Percentiles rank a stretch among this genome's conserved stretches.
Conservation (phyloP, 2,888 invertebrate genomes). For the Drosophila longiperda region DNA sequence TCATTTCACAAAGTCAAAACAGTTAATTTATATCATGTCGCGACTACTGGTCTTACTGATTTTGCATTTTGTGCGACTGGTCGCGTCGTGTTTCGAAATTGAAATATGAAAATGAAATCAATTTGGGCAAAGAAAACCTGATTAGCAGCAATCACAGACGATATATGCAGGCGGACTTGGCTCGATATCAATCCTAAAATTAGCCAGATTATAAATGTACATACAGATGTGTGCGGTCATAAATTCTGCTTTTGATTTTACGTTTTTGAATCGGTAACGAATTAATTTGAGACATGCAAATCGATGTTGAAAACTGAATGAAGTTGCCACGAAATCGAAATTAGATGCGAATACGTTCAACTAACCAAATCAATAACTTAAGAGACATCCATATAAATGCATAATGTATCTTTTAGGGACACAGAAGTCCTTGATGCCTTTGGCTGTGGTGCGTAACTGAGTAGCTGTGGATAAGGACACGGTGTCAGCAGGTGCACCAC, state of each 20-base stretch:
- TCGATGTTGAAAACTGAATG: constrained; percentile 61
- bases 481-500: constrained; percentile 70
- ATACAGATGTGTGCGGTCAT: constrained; percentile 69
- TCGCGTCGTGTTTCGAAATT: constrained; percentile 65
- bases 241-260: constrained; percentile 66
- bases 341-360: constrained; percentile 3
- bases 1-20: constrained; percentile 83
- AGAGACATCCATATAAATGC: not conserved
- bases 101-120: constrained; percentile 82
- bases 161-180: constrained; percentile 58
- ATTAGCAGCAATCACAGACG: constrained; percentile 70
- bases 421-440: constrained; percentile 19
- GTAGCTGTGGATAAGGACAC: constrained; percentile 67
- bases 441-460: constrained; percentile 72
- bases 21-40: constrained; percentile 84
- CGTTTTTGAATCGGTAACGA: constrained; percentile 62
- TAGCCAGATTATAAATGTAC: constrained; percentile 76
- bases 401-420: constrained; percentile 6
- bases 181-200: constrained; percentile 56
- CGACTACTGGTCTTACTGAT: constrained; percentile 84
- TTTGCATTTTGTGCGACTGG: constrained; percentile 75
- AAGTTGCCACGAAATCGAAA: constrained; percentile 48
- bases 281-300: constrained; percentile 68
- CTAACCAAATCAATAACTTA: constrained; percentile 34
- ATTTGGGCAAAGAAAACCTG: constrained; percentile 72